A percentile compares a stretch with the other conserved stretches of the same genome.
phyloP scores from a whole-genome alignment of 1,140 invertebrate species.

The Mizuhopecten yessoensis region DNA sequence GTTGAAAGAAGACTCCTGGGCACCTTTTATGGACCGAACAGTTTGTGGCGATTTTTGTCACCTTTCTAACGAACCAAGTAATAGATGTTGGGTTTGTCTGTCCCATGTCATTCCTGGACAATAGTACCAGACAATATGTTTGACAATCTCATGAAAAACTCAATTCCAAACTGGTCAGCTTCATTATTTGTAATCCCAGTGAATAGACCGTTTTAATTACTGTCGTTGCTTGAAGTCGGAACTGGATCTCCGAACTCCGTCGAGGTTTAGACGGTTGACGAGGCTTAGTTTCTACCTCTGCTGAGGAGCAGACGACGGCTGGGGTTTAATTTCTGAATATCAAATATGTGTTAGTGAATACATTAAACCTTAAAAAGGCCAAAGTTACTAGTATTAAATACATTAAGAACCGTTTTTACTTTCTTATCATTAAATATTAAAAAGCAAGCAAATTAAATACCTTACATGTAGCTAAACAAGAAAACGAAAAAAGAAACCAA shows the following conservation, averaged over 20 bases:
- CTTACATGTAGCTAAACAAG: too few species aligned
- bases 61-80: constrained; percentile 24
- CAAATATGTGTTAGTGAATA: too few species aligned
- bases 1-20: constrained; percentile 8
- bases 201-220: not conserved
- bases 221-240: not conserved
- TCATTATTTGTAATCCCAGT: not conserved
- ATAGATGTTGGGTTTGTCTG: constrained; percentile 10
- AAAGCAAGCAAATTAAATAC: too few species aligned
- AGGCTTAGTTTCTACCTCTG: too few species aligned
- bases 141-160: constrained; percentile 13
- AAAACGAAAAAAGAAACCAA: too few species aligned
- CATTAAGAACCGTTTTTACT: too few species aligned
- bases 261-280: too few species aligned
- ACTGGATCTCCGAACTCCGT: not conserved
- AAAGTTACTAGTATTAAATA: too few species aligned
- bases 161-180: constrained; percentile 8
- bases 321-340: too few species aligned
- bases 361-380: too few species aligned
- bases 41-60: constrained; percentile 19
- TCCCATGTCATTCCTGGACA: constrained; percentile 2
- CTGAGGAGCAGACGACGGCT: too few species aligned
- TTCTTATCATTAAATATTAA: too few species aligned
- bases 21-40: not conserved
- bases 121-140: not conserved